Percentiles rank a stretch among this genome's conserved stretches.
These are phyloP conservation scores for Psilanteris sp. DNA, from an alignment of 1,140 invertebrate genomes.

Conservation along the genomic window DNA sequence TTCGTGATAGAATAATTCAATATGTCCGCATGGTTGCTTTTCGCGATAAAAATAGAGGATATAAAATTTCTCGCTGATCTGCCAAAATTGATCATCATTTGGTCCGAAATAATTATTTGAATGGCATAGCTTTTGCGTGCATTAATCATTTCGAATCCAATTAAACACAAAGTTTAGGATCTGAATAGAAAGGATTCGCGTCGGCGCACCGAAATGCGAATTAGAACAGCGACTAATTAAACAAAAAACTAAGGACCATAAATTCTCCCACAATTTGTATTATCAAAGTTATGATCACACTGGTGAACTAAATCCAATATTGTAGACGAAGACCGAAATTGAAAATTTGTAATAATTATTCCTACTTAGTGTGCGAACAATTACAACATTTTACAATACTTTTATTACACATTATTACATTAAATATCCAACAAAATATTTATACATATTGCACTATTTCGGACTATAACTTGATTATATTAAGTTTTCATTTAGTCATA, in stretches of 20 bases:
- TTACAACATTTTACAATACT: no score
- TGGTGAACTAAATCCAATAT: conserved; percentile 40
- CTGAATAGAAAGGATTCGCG: conserved; percentile 27
- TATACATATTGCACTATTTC: no score
- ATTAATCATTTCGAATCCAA: conserved; percentile 55
- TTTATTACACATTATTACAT: no score
- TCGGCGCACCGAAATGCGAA: conserved; percentile 26
- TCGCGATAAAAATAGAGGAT: conserved; percentile 26
- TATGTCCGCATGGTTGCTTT: conserved; percentile 7
- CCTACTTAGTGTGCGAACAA: no score
- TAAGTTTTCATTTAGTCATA: no score
- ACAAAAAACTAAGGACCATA: conserved; percentile 41
- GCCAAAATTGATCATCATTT: conserved; percentile 32
- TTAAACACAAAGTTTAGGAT: conserved; percentile 43
- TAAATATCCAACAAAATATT: no score
- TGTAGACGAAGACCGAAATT: no score
- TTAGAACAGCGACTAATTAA: conserved; percentile 43
- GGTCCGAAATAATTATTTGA: conserved; percentile 50
- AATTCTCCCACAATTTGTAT: conserved; percentile 38
- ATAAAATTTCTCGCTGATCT: conserved; percentile 12
- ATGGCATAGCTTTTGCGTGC: conserved; percentile 28
- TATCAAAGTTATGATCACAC: conserved; percentile 45
- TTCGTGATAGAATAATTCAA: conserved; percentile 34
- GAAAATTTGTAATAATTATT: no score
- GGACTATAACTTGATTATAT: no score